Conservation (phyloP, 2,113 vertebrate species). For the Tretioscincus oriximinensis region DNA sequence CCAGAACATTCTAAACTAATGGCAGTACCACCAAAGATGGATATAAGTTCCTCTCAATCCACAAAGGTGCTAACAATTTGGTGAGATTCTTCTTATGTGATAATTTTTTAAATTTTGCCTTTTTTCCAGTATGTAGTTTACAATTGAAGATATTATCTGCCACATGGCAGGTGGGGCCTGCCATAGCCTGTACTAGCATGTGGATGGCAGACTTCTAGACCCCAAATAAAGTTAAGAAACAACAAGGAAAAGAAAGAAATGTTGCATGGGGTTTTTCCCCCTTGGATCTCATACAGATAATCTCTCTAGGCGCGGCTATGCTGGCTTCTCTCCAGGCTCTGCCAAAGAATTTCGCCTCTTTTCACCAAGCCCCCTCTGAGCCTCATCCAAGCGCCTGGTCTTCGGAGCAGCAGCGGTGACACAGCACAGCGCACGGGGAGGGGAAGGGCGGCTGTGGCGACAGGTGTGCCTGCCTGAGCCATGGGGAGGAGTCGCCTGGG, state of each 20-base stretch:
- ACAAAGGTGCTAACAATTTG: too few relatives aligned
- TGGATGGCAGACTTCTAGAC: too few relatives aligned
- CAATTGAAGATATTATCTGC: too few relatives aligned
- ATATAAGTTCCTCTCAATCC: too few relatives aligned
- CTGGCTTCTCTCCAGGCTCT: constrained; percentile 43
- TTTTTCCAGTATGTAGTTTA: too few relatives aligned
- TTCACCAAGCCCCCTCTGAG: background rate
- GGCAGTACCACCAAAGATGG: too few relatives aligned
- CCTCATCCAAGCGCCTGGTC: constrained; percentile 1
- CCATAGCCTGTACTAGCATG: too few relatives aligned
- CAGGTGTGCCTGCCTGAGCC: constrained; percentile 49
- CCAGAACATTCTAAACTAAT: too few relatives aligned
- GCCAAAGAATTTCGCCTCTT: background rate
- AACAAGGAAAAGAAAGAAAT: background rate
- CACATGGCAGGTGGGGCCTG: too few relatives aligned
- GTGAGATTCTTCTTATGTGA: too few relatives aligned
- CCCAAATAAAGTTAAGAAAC: too few relatives aligned
- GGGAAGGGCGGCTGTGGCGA: background rate
- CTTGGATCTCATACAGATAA: constrained; percentile 40
- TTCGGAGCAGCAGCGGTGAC: background rate
- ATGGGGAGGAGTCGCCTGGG: constrained; percentile 68
- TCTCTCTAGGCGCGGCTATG: constrained; percentile 15
- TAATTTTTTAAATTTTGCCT: too few relatives aligned
- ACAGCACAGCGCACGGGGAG: background rate
- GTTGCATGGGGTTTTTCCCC: constrained; percentile 14